phyloP scores from a whole-genome alignment of 2,888 invertebrate species.

The Ophion costatus region DNA sequence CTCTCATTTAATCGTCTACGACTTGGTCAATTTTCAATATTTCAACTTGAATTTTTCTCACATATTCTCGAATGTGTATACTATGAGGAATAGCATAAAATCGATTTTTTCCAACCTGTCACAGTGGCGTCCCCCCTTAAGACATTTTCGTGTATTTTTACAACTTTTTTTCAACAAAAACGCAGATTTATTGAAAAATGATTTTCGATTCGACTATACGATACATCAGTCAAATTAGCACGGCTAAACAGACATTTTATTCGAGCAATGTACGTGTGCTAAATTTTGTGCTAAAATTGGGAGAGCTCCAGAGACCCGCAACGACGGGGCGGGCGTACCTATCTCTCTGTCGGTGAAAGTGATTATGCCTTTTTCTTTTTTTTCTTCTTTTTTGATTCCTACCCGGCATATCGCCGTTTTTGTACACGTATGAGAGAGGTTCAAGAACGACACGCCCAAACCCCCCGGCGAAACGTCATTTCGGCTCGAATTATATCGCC shows the following conservation, averaged over 20 bases:
- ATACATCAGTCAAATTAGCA: not conserved
- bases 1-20: too few relatives aligned
- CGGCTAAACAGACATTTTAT: not conserved
- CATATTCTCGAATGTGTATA: too few relatives aligned
- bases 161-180: not conserved
- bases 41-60: too few relatives aligned
- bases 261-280: not conserved
- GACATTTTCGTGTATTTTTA: constrained; percentile 11
- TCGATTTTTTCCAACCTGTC: too few relatives aligned
- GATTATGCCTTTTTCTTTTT: constrained; percentile 33
- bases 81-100: too few relatives aligned
- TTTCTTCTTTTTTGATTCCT: constrained; percentile 17
- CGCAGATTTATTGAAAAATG: not conserved
- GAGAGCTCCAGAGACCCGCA: constrained; percentile 4
- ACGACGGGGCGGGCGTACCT: constrained; percentile 7
- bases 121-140: not conserved
- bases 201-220: not conserved
- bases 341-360: constrained; percentile 52
- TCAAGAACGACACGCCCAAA: constrained; percentile 49
- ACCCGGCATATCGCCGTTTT: constrained; percentile 19
- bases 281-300: not conserved
- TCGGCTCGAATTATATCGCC: constrained; percentile 49
- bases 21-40: too few relatives aligned
- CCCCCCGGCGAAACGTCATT: constrained; percentile 55
- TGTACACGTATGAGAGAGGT: constrained; percentile 6